Conservation (phyloP, 2,797 vertebrate genomes). For the Cyclopterus lumpus region DNA sequence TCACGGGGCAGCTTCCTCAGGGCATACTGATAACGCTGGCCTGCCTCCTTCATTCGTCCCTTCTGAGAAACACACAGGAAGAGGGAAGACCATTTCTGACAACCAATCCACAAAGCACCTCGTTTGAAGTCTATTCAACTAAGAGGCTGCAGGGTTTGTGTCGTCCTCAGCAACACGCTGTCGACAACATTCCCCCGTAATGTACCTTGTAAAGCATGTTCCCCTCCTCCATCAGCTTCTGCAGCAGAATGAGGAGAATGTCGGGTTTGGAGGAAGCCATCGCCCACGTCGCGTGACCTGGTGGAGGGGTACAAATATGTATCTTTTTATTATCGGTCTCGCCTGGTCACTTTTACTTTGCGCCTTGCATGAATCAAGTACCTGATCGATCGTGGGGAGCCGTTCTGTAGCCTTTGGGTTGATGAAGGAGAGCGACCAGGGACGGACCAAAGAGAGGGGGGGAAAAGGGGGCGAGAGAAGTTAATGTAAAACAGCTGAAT, state of each 20-base stretch:
- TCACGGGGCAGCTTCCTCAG: conserved; percentile 95
- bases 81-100: neutral
- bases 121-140: neutral
- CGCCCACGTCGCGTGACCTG: conserved; percentile 98
- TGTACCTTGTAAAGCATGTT: conserved; percentile 95
- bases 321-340: conserved; percentile 38
- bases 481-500: conserved; percentile 33
- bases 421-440: conserved; percentile 56
- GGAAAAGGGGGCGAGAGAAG: conserved; percentile 48
- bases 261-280: conserved; percentile 99
- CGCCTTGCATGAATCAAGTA: conserved; percentile 72
- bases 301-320: conserved; percentile 53
- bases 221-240: conserved; percentile 99
- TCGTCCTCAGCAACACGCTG: neutral
- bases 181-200: neutral
- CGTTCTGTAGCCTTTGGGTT: conserved; percentile 84
- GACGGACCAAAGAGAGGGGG: conserved; percentile 43
- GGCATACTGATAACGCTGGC: conserved; percentile 97
- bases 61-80: conserved; percentile 83
- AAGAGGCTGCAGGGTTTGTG: neutral
- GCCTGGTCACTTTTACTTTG: conserved; percentile 19
- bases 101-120: neutral
- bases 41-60: conserved; percentile 98
- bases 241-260: conserved; percentile 96
- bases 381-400: conserved; percentile 88